Evolutionary conservation across 2,797 vertebrate genomes (phyloP).

Genomic region (Zalophus californianus): DNA sequence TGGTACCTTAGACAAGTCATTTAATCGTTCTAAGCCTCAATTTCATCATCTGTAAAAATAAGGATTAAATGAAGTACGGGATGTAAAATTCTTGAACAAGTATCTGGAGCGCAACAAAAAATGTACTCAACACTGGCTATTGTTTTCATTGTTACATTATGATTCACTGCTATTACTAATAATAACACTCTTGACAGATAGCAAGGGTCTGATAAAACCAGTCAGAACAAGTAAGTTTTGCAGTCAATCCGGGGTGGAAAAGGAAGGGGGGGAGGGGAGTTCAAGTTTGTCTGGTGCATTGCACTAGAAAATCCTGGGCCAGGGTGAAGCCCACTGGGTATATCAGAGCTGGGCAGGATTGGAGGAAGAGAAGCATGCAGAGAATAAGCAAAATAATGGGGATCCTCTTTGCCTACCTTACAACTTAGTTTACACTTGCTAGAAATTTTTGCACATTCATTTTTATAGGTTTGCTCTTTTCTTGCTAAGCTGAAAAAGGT

Average conservation of each 20-base stretch:
- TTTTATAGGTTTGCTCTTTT: constrained; percentile 29
- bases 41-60: constrained; percentile 56
- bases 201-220: constrained; percentile 12
- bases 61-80: constrained; percentile 61
- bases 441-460: constrained; percentile 28
- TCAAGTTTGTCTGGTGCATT: not conserved
- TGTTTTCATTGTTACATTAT: constrained; percentile 60
- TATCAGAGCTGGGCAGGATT: not conserved
- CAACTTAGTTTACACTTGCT: not conserved
- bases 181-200: constrained; percentile 28
- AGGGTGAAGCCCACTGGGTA: not conserved
- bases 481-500: constrained; percentile 15
- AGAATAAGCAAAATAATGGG: not conserved
- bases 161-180: constrained; percentile 38
- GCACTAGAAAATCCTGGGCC: not conserved
- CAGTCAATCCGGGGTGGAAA: not conserved
- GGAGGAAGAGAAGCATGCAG: not conserved
- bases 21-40: constrained; percentile 64
- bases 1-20: constrained; percentile 58
- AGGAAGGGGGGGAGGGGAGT: not conserved
- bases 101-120: constrained; percentile 49
- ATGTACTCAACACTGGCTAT: constrained; percentile 20
- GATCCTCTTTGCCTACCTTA: not conserved
- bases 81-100: constrained; percentile 60
- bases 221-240: constrained; percentile 36